Percentiles rank a stretch among this genome's conserved stretches.
Conservation (phyloP, 2,797 vertebrate species). For the Lepidocolaptes lacrymiger region DNA sequence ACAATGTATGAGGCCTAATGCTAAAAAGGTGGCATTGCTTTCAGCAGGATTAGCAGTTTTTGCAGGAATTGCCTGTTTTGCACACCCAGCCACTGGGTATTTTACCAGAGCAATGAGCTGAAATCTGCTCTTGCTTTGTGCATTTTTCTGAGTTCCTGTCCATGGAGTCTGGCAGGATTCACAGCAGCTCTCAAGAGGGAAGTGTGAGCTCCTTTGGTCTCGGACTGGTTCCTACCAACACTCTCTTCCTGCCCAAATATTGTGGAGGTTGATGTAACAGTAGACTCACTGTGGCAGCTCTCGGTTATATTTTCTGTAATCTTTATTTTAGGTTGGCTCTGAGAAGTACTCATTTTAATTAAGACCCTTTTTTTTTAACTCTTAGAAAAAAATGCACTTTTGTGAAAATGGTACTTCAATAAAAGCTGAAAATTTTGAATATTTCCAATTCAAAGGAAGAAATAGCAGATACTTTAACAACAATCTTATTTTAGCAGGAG, state of each 20-base stretch:
- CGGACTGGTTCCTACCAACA: neutral
- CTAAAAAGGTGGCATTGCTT: neutral
- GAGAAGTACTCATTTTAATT: neutral
- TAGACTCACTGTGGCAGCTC: neutral
- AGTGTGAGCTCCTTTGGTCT: neutral
- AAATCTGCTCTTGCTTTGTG: neutral
- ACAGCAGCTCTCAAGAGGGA: neutral
- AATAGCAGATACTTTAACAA: neutral
- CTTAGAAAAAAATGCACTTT: neutral
- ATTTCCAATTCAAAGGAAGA: neutral
- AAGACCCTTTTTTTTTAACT: rapidly evolving
- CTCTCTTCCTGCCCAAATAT: neutral
- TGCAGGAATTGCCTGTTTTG: neutral
- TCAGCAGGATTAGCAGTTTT: neutral
- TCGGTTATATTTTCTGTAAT: neutral
- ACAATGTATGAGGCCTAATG: neutral
- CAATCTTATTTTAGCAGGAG: neutral
- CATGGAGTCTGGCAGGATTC: neutral
- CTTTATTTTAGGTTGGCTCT: neutral
- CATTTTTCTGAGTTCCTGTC: neutral
- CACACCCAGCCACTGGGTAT: neutral
- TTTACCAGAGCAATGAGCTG: neutral
- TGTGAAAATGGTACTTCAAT: neutral
- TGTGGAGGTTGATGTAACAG: neutral
- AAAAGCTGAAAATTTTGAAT: neutral